These are phyloP conservation scores for Pocota personata DNA, from an alignment of 2,888 invertebrate genomes.

Conservation along the genomic window DNA sequence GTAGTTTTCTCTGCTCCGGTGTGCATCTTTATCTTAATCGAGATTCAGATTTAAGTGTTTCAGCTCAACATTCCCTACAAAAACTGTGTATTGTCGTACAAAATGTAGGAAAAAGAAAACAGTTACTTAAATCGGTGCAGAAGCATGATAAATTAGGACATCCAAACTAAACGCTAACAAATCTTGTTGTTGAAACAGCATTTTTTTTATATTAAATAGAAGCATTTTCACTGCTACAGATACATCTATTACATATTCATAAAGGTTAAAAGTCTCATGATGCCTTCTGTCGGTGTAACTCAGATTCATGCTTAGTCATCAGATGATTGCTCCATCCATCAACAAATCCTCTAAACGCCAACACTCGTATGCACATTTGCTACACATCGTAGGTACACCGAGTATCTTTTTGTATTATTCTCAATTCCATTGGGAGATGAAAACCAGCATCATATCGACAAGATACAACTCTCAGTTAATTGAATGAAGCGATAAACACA, in stretches of 20 bases:
- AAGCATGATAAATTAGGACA: too few relatives aligned
- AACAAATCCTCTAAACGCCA: conserved; percentile 48
- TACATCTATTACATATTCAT: conserved; percentile 46
- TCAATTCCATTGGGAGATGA: conserved; percentile 46
- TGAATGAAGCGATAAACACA: conserved; percentile 65
- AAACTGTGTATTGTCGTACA: too few relatives aligned
- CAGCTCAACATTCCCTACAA: too few relatives aligned
- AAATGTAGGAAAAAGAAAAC: too few relatives aligned
- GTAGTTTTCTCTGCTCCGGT: too few relatives aligned
- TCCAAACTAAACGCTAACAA: too few relatives aligned
- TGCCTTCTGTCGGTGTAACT: conserved; percentile 26
- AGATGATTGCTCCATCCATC: conserved; percentile 34
- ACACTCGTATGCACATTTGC: conserved; percentile 31
- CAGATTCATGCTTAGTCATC: conserved; percentile 50
- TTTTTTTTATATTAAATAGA: too few relatives aligned
- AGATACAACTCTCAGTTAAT: conserved; percentile 59
- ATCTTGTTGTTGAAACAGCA: too few relatives aligned
- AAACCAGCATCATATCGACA: neutral
- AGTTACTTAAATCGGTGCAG: too few relatives aligned
- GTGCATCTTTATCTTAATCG: too few relatives aligned
- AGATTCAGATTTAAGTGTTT: too few relatives aligned
- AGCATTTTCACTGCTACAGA: conserved; percentile 26
- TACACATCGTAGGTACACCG: neutral
- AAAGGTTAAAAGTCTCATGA: conserved; percentile 25
- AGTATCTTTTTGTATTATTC: neutral